Evolutionary conservation across 1,140 invertebrate genomes (phyloP).

Genomic region (Papilio polyxenes): DNA sequence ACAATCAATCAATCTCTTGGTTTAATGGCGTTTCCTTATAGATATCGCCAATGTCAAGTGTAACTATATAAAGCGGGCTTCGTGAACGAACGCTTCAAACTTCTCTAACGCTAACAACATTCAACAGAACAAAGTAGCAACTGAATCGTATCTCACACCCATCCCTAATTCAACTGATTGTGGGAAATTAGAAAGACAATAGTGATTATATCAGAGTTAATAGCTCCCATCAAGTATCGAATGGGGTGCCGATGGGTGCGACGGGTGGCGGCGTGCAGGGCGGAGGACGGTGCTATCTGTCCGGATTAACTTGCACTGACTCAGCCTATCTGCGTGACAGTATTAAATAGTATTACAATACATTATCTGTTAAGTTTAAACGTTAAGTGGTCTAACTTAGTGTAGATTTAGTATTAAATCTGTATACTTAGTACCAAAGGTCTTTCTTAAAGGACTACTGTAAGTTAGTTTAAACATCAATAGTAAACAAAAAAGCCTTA

Average conservation of each 20-base stretch:
- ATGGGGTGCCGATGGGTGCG: slow-evolving; percentile 37
- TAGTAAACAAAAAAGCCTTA: not conserved
- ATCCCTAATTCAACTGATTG: slow-evolving; percentile 64
- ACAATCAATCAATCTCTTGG: too few relatives aligned
- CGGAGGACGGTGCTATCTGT: slow-evolving; percentile 49
- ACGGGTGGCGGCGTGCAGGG: slow-evolving; percentile 42
- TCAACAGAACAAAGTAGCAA: slow-evolving; percentile 22
- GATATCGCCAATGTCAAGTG: too few relatives aligned
- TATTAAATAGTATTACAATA: slow-evolving; percentile 37
- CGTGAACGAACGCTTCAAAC: too few relatives aligned
- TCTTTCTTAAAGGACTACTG: not conserved
- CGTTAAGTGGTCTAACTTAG: not conserved
- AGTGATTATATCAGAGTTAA: slow-evolving; percentile 72
- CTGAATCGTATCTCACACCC: slow-evolving; percentile 38
- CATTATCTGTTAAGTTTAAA: not conserved
- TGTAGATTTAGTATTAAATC: not conserved
- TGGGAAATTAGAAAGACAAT: slow-evolving; percentile 76
- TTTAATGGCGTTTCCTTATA: too few relatives aligned
- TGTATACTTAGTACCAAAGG: not conserved
- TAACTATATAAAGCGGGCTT: too few relatives aligned
- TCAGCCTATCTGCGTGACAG: slow-evolving; percentile 42
- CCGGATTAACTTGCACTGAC: slow-evolving; percentile 61
- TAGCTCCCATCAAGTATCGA: slow-evolving; percentile 65
- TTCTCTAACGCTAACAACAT: not conserved
- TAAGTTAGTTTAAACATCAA: too few relatives aligned